Conservation (phyloP, 1,140 invertebrate genomes). For the Apis florea region DNA sequence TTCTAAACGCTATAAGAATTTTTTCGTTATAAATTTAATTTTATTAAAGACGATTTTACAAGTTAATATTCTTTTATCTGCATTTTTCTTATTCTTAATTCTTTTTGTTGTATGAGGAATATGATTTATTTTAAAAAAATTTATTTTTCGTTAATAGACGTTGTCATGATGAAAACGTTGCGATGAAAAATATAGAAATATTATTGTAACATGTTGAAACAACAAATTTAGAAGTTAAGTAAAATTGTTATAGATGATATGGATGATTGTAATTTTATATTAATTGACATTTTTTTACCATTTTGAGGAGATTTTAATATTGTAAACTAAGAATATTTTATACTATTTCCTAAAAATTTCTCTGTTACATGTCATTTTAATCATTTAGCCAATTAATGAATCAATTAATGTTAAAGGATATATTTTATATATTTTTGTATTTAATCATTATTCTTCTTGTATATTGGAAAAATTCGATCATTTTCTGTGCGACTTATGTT, state of each 20-base stretch:
- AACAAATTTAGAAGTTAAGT: neutral
- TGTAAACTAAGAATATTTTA: no score
- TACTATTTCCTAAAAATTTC: neutral
- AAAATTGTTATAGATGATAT: neutral
- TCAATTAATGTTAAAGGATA: neutral
- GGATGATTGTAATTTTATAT: neutral
- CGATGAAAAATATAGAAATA: neutral
- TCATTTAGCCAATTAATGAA: neutral
- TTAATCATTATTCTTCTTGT: neutral
- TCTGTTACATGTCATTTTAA: neutral
- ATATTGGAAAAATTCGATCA: neutral
- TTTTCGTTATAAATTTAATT: neutral
- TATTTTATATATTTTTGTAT: neutral
- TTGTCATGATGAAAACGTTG: neutral
- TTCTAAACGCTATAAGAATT: neutral
- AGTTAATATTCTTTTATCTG: neutral
- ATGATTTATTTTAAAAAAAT: neutral
- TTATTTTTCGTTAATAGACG: neutral
- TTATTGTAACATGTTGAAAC: neutral
- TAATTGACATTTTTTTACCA: neutral
- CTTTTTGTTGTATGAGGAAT: neutral
- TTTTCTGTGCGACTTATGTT: neutral
- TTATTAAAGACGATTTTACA: neutral
- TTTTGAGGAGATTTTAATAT: neutral
- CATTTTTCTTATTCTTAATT: neutral